A percentile compares a stretch with the other conserved stretches of the same genome.
Evolutionary conservation across 2,888 invertebrate species (phyloP).

Genomic region (Gari tellinella): DNA sequence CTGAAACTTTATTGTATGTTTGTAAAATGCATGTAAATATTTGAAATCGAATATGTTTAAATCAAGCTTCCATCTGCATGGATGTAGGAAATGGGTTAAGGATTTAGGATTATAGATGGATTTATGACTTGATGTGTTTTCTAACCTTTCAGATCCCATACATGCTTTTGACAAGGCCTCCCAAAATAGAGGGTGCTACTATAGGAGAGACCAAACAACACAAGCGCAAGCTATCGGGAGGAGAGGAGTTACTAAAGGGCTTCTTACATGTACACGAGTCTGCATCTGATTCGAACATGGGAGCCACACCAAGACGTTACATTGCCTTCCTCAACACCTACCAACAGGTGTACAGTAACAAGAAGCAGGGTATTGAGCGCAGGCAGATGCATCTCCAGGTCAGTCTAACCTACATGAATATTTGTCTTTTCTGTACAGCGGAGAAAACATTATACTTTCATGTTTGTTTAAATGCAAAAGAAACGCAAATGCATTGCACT

Average conservation of each 20-base stretch:
- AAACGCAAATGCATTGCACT: too few relatives aligned
- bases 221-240: conserved; percentile 81
- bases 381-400: conserved; percentile 89
- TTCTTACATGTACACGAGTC: conserved; percentile 86
- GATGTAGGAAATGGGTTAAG: too few relatives aligned
- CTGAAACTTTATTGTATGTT: too few relatives aligned
- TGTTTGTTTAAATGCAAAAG: too few relatives aligned
- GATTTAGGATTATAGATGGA: too few relatives aligned
- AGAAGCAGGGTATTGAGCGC: conserved; percentile 87
- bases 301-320: conserved; percentile 86
- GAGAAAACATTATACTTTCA: too few relatives aligned
- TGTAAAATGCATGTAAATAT: too few relatives aligned
- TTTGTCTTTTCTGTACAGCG: too few relatives aligned
- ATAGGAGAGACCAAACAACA: conserved; percentile 74
- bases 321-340: conserved; percentile 86
- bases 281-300: conserved; percentile 63
- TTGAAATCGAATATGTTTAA: too few relatives aligned
- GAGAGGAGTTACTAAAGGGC: conserved; percentile 83
- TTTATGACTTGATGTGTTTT: too few relatives aligned
- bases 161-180: conserved; percentile 81
- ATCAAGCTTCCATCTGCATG: too few relatives aligned
- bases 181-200: conserved; percentile 80
- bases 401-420: too few relatives aligned
- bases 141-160: conserved; percentile 81
- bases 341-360: conserved; percentile 87